Evolutionary conservation across 23 tunicate species (phyloP).

Genomic region (Botrylloides violaceus): DNA sequence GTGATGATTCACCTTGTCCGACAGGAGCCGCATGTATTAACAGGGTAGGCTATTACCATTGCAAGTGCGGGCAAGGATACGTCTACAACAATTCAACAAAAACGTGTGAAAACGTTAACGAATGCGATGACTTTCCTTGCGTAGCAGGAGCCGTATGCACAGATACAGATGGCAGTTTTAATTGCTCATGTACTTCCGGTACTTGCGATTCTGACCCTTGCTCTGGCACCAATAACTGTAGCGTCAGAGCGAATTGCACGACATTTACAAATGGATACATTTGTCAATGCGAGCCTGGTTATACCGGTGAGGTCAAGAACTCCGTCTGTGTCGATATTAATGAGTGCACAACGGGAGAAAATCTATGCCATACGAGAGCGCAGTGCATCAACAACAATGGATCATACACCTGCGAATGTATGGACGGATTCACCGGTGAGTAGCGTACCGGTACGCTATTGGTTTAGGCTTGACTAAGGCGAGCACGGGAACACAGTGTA

Average conservation of each 20-base stretch:
- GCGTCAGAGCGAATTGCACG: background rate
- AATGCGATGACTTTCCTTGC: background rate
- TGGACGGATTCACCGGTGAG: background rate
- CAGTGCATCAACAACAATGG: background rate
- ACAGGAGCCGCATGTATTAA: background rate
- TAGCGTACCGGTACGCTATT: too few relatives aligned
- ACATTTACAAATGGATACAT: constrained; percentile 5
- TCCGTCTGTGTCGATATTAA: constrained; percentile 4
- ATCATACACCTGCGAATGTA: background rate
- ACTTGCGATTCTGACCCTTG: constrained; percentile 1
- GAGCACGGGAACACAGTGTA: too few relatives aligned
- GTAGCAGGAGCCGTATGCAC: background rate
- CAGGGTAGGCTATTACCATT: constrained; percentile 4
- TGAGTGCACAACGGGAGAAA: background rate
- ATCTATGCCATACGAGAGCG: background rate
- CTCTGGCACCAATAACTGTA: constrained; percentile 1
- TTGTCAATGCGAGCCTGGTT: background rate
- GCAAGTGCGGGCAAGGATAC: background rate
- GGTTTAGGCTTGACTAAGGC: too few relatives aligned
- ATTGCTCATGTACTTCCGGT: background rate
- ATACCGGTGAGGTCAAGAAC: background rate
- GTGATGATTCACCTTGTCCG: constrained; percentile 11
- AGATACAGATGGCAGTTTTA: background rate
- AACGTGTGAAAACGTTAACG: constrained; percentile 7
- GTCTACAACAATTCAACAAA: background rate